phyloP scores from a whole-genome alignment of 2,113 vertebrate species.

The Syrrhaptes paradoxus region DNA sequence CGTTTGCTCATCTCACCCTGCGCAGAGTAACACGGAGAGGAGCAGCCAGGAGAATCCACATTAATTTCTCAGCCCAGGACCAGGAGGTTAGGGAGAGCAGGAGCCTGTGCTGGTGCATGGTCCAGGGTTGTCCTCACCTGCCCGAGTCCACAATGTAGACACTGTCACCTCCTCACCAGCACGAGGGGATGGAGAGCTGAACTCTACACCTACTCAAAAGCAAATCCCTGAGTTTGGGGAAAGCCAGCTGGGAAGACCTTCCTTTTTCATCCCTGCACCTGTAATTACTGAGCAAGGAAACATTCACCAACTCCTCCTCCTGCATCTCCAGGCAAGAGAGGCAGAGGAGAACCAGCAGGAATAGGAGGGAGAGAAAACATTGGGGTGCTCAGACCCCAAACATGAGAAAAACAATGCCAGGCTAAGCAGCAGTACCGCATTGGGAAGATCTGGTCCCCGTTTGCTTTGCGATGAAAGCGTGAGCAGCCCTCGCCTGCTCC shows the following conservation, averaged over 20 bases:
- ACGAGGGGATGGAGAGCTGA: not conserved
- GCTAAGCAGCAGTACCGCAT: not conserved
- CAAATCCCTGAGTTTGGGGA: not conserved
- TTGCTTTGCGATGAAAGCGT: not conserved
- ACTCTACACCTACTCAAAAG: not conserved
- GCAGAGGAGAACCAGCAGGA: not conserved
- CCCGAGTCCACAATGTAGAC: not conserved
- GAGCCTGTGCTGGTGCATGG: not conserved
- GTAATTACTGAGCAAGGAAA: not conserved
- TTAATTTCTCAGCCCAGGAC: not conserved
- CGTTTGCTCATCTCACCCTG: not conserved
- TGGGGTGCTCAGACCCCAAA: not conserved
- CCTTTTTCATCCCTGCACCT: not conserved
- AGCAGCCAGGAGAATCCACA: not conserved
- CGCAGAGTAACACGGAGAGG: not conserved
- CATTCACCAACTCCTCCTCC: not conserved
- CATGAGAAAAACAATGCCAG: not conserved
- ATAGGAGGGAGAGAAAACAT: not conserved
- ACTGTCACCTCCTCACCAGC: not conserved
- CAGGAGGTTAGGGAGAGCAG: not conserved
- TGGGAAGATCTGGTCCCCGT: not conserved
- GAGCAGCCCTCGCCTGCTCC: not conserved
- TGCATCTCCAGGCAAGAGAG: not conserved
- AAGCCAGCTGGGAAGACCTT: not conserved
- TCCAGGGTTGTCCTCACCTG: not conserved